Evolutionary conservation across 2,888 invertebrate species (phyloP), one percentile per base, ranked within the genome.

Genomic region (Drosophila siamana): DNA sequence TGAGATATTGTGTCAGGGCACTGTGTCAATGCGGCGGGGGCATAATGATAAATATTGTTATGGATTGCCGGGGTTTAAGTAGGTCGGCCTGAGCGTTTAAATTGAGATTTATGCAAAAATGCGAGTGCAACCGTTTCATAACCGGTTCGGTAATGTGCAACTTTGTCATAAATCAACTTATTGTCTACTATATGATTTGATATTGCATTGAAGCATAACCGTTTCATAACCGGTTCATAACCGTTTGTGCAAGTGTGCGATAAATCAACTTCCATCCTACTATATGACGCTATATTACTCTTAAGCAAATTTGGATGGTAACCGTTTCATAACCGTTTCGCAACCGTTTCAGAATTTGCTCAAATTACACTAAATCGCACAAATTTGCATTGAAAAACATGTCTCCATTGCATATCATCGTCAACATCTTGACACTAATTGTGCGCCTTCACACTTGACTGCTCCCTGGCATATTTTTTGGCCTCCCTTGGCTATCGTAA

Each of bases 361-460:
- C 15, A 38, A 38, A 6, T 15, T 6, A 2, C 2, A 7, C 15
- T 7, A 7, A 13, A 15, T 7, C 36, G 13, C 4, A 2, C 13
- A 15, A 7, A 38, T 7, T 38, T 38, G 11, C 7, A 2, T 38
- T 5, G 13, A 48, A 64, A 33, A 33, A 33, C n/a, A 33, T 4
- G 33, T 33, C n/a, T n/a, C n/a, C n/a, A n/a, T n/a, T n/a, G n/a
- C n/a, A n/a, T 67, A 74, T 70, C 69, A 66, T 63, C 44, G 48
- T 38, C 65, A 65, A 56, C 83, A 86, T 77, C 71, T 74, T 71
- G 72, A 68, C 80, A 85, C 68, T 72, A 70, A 75, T 75, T 77
- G 81, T 75, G 65, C 54, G 69, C 69, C 74, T 81, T 78, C 73
- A 79, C 84, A 80, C 78, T 75, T 62, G 75, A 76, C 62, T 79